Evolutionary conservation across 1,140 invertebrate species (phyloP).

Genomic region (Stenopsyche tienmushanensis): DNA sequence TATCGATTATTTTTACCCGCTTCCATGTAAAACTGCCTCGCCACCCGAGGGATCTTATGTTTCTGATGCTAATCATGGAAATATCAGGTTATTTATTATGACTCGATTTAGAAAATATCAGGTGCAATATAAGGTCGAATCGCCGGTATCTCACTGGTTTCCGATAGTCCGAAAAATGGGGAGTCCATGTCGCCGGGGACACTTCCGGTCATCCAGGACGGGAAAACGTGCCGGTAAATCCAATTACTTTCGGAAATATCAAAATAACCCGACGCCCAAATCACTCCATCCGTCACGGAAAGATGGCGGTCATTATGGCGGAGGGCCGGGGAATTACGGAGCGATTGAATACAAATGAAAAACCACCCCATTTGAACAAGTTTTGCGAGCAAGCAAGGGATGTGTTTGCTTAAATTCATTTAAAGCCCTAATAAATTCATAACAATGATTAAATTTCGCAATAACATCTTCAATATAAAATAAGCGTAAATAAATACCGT

Average conservation of each 20-base stretch:
- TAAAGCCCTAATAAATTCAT: too few relatives aligned
- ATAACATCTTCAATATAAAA: too few relatives aligned
- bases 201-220: constrained; percentile 28
- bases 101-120: too few relatives aligned
- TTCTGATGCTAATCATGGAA: too few relatives aligned
- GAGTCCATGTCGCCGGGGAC: constrained; percentile 1
- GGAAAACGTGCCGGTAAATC: constrained; percentile 18
- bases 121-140: too few relatives aligned
- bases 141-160: not conserved
- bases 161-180: not conserved
- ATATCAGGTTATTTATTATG: too few relatives aligned
- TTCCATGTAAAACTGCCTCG: too few relatives aligned
- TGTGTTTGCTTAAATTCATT: too few relatives aligned
- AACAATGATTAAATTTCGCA: too few relatives aligned
- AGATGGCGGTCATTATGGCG: constrained; percentile 10
- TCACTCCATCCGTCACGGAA: constrained; percentile 24
- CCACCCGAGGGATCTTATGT: too few relatives aligned
- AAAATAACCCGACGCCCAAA: constrained; percentile 30
- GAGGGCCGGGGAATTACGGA: not conserved
- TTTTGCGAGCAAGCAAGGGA: not conserved
- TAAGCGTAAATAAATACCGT: too few relatives aligned
- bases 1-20: too few relatives aligned
- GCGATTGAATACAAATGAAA: not conserved
- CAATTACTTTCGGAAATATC: constrained; percentile 40
- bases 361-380: not conserved